Percentiles rank a stretch among this genome's conserved stretches.
These are phyloP conservation scores for Apis laboriosa DNA, from an alignment of 1,140 invertebrate species.

Conservation along the genomic window DNA sequence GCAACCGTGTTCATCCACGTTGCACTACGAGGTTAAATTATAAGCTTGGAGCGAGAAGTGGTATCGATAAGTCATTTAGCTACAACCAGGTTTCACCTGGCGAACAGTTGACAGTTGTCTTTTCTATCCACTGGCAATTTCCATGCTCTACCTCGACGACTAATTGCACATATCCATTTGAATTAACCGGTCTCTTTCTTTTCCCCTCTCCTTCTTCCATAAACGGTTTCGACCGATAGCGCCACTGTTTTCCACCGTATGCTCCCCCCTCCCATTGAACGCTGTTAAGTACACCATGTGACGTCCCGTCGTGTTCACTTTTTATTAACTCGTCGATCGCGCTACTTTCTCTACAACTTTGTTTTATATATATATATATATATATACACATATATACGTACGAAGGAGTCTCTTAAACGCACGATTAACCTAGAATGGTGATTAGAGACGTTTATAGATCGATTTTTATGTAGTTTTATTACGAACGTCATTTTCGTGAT, in stretches of 20 bases:
- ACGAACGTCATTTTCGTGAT: too few species aligned
- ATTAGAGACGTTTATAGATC: background rate
- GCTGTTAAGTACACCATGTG: background rate
- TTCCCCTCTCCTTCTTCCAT: background rate
- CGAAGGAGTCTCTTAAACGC: background rate
- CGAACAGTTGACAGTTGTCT: slow-evolving; percentile 22
- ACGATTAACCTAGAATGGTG: background rate
- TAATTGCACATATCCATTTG: slow-evolving; percentile 17
- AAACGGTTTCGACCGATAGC: background rate
- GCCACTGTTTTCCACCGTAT: background rate
- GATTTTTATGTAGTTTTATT: too few species aligned
- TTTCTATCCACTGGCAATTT: background rate
- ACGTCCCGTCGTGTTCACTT: background rate
- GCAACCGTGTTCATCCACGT: too few species aligned
- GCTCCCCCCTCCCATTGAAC: background rate
- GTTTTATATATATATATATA: background rate
- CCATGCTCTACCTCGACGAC: slow-evolving; percentile 7
- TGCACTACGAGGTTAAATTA: background rate
- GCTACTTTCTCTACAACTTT: background rate
- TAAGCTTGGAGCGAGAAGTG: background rate
- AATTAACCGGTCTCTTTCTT: background rate
- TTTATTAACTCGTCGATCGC: background rate
- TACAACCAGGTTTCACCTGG: background rate
- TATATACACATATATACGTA: too few species aligned
- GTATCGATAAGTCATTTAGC: slow-evolving; percentile 21